phyloP scores from a whole-genome alignment of 2,888 invertebrate species.

The Hemithea aestivaria region DNA sequence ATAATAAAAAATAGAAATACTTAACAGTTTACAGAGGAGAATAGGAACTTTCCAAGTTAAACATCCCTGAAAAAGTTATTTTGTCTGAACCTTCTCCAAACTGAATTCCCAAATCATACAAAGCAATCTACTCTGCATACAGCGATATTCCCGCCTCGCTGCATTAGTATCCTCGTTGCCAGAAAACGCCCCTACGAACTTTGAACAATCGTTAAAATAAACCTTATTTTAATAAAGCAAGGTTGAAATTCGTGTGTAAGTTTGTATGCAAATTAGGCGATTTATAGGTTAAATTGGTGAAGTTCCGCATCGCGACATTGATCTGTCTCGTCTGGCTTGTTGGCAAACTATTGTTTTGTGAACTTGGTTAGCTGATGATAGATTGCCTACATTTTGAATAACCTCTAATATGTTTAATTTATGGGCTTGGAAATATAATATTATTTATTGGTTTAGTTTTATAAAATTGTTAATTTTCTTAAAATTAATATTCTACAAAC shows the following conservation, averaged over 20 bases:
- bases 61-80: too few relatives aligned
- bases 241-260: slow-evolving; percentile 21
- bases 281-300: slow-evolving; percentile 30
- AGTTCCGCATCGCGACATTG: slow-evolving; percentile 64
- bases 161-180: slow-evolving; percentile 27
- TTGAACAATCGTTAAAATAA: slow-evolving; percentile 13
- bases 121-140: slow-evolving; percentile 34
- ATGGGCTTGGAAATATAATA: slow-evolving; percentile 3
- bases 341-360: slow-evolving; percentile 36
- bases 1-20: too few relatives aligned
- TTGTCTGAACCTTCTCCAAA: neutral
- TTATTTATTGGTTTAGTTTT: too few relatives aligned
- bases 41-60: too few relatives aligned
- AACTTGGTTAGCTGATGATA: slow-evolving; percentile 1
- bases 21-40: too few relatives aligned
- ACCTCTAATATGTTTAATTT: neutral
- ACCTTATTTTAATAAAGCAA: slow-evolving; percentile 20
- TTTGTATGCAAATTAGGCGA: slow-evolving; percentile 14
- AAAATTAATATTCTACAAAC: too few relatives aligned
- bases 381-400: neutral
- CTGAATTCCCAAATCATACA: neutral
- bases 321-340: slow-evolving; percentile 39
- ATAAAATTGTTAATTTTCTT: too few relatives aligned
- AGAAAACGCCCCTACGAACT: slow-evolving; percentile 27
- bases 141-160: slow-evolving; percentile 24